These are phyloP conservation scores for Euclidia mi DNA, from an alignment of 2,888 invertebrate species.

Conservation along the genomic window DNA sequence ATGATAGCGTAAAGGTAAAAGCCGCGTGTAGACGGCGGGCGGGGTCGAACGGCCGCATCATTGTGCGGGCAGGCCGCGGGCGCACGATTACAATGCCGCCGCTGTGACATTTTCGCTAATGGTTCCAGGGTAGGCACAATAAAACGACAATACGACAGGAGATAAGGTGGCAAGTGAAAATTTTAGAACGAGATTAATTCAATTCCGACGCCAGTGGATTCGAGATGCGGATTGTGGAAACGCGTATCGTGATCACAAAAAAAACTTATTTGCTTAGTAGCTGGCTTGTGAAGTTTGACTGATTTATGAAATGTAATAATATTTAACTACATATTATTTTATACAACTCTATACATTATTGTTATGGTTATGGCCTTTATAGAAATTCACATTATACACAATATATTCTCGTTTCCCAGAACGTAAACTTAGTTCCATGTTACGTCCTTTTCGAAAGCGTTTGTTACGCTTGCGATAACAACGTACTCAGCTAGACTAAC, in stretches of 20 bases:
- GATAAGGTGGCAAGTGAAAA: conserved; percentile 89
- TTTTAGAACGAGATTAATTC: conserved; percentile 88
- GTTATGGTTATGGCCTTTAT: no score
- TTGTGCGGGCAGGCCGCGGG: conserved; percentile 85
- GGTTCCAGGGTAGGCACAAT: conserved; percentile 89
- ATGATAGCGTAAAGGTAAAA: conserved; percentile 84
- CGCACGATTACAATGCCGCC: conserved; percentile 85
- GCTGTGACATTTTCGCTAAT: conserved; percentile 90
- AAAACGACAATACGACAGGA: conserved; percentile 89
- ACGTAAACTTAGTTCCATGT: no score
- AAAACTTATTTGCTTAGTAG: neutral
- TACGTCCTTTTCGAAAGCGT: no score
- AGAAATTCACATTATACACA: no score
- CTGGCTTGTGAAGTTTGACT: no score
- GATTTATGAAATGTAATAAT: no score
- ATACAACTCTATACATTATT: no score
- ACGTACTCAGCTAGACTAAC: no score
- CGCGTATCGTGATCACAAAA: conserved; percentile 28
- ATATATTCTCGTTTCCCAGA: no score
- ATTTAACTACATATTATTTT: no score
- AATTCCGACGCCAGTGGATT: conserved; percentile 68
- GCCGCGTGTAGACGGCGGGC: conserved; percentile 75
- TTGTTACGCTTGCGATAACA: no score
- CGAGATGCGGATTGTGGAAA: conserved; percentile 44
- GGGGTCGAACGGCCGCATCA: conserved; percentile 85